A percentile compares a stretch with the other conserved stretches of the same genome.
These are phyloP conservation scores for Pantherophis alleghaniensis DNA, from an alignment of 2,797 vertebrate species.

Conservation along the genomic window DNA sequence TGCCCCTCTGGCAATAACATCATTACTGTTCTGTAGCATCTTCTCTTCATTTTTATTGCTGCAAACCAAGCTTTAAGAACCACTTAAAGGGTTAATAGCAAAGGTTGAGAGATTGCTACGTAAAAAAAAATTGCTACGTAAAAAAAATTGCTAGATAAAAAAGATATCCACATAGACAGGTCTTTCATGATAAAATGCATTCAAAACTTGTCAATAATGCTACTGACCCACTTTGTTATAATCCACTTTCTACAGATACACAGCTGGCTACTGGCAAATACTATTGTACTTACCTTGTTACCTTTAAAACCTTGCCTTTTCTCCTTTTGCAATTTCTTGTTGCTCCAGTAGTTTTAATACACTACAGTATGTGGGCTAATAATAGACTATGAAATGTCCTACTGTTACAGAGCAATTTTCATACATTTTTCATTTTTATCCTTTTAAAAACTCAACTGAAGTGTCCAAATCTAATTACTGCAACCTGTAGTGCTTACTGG, in stretches of 20 bases:
- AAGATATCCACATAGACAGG: slow-evolving; percentile 20
- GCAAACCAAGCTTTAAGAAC: neutral
- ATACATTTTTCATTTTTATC: slow-evolving; percentile 65
- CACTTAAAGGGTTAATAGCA: neutral
- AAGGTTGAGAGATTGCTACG: neutral
- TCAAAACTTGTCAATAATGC: slow-evolving; percentile 21
- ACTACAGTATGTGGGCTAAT: slow-evolving; percentile 56
- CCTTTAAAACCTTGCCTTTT: slow-evolving; percentile 1
- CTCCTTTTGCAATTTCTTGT: slow-evolving; percentile 11
- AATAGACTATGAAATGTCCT: slow-evolving; percentile 46
- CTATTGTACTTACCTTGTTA: neutral
- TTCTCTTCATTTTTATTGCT: neutral
- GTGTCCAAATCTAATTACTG: slow-evolving; percentile 65
- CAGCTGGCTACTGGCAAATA: neutral
- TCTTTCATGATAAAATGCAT: neutral
- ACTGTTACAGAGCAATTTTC: slow-evolving; percentile 45
- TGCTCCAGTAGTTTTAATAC: slow-evolving; percentile 43
- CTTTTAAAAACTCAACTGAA: slow-evolving; percentile 58
- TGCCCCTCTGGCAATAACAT: neutral
- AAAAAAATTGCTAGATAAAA: neutral
- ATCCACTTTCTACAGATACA: neutral
- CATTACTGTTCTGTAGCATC: neutral
- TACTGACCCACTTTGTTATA: neutral
- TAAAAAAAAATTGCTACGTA: too few species aligned
- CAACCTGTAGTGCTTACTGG: slow-evolving; percentile 37